Percentiles rank a stretch among this genome's conserved stretches.
phyloP scores from a whole-genome alignment of 2,113 vertebrate species.

The Podocnemis expansa region DNA sequence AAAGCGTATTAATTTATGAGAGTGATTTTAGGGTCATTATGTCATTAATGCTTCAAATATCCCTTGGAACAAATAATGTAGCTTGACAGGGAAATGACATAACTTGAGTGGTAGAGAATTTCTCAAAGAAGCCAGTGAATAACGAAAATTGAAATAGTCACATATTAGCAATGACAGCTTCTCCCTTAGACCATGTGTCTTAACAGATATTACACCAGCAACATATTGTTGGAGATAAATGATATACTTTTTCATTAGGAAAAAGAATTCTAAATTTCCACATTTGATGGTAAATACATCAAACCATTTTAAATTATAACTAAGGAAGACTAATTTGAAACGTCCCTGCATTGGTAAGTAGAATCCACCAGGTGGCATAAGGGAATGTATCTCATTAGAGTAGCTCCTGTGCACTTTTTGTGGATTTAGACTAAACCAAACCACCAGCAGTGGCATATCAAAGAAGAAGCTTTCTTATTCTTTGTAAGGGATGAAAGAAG shows the following conservation, averaged over 20 bases:
- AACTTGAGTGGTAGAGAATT: not conserved
- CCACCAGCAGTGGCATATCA: not conserved
- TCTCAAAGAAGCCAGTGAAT: not conserved
- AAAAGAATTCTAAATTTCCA: not conserved
- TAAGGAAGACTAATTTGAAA: not conserved
- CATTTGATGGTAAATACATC: not conserved
- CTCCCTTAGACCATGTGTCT: not conserved
- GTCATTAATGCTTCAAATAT: not conserved
- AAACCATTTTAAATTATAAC: not conserved
- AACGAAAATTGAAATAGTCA: not conserved
- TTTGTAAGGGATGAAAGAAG: not conserved
- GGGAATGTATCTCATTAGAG: conserved; percentile 8
- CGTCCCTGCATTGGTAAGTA: conserved; percentile 2
- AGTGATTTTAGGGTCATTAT: not conserved
- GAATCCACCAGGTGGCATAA: conserved; percentile 40
- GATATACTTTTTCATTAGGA: not conserved
- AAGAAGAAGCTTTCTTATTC: not conserved
- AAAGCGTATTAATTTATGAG: not conserved
- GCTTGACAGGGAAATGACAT: not conserved
- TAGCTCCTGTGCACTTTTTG: not conserved
- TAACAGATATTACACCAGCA: not conserved
- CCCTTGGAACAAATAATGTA: not conserved
- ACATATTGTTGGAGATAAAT: not conserved
- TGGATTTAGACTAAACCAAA: not conserved
- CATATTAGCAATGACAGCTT: not conserved